A percentile compares a stretch with the other conserved stretches of the same genome.
These are phyloP conservation scores for Neodon shergylaensis DNA, from an alignment of 2,113 vertebrate genomes.

Conservation along the genomic window DNA sequence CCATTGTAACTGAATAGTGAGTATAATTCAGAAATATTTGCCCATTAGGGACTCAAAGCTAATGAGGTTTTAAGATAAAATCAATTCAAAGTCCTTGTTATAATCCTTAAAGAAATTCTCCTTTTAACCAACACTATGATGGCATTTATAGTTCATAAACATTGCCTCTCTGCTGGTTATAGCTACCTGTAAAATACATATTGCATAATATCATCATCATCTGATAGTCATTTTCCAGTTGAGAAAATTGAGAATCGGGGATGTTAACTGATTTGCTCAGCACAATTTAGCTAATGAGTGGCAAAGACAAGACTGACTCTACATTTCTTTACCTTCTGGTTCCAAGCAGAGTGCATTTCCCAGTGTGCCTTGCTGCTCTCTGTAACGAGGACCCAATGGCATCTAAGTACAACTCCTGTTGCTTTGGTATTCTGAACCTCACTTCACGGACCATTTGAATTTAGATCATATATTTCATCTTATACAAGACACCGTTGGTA, in stretches of 20 bases:
- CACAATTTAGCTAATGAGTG: constrained; percentile 29
- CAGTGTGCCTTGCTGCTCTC: not conserved
- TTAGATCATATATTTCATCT: not conserved
- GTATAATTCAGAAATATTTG: constrained; percentile 55
- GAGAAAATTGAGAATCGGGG: constrained; percentile 35
- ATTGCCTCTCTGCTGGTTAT: constrained; percentile 19
- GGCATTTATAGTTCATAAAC: constrained; percentile 38
- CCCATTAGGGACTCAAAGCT: constrained; percentile 54
- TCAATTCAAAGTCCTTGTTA: constrained; percentile 18
- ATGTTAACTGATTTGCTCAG: constrained; percentile 39
- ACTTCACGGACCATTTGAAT: not conserved
- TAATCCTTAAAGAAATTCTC: constrained; percentile 29
- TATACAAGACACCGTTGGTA: not conserved
- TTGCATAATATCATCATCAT: not conserved
- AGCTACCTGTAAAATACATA: constrained; percentile 31
- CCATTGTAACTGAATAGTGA: constrained; percentile 39
- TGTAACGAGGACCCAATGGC: not conserved
- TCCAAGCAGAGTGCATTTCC: not conserved
- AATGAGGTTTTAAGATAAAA: constrained; percentile 28
- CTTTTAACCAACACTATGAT: constrained; percentile 48
- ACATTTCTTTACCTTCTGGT: constrained; percentile 15
- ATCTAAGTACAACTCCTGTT: not conserved
- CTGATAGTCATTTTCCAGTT: not conserved
- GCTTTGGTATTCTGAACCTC: not conserved
- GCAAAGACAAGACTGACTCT: not conserved